These are phyloP conservation scores for Tachina fera DNA, from an alignment of 2,888 invertebrate species.

Conservation along the genomic window DNA sequence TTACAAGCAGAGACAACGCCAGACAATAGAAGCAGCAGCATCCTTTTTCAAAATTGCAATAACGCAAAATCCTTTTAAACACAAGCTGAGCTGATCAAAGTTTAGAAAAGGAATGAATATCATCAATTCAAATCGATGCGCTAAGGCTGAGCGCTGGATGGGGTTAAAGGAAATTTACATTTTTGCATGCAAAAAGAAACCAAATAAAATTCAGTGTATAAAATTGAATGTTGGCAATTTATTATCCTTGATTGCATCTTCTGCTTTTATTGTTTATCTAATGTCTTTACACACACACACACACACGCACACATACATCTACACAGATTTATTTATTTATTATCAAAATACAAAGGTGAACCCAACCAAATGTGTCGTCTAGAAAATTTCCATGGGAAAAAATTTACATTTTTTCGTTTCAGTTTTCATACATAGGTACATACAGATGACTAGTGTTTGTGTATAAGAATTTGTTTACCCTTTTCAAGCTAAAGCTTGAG, in stretches of 20 bases:
- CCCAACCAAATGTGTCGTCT: slow-evolving; percentile 40
- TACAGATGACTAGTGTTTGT: slow-evolving; percentile 73
- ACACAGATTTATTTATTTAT: not conserved
- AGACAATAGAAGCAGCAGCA: slow-evolving; percentile 51
- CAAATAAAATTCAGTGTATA: slow-evolving; percentile 2
- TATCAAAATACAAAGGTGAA: slow-evolving; percentile 27
- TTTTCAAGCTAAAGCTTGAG: slow-evolving; percentile 76
- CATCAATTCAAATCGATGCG: slow-evolving; percentile 45
- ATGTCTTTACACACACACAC: slow-evolving; percentile 52
- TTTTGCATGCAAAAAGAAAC: slow-evolving; percentile 78
- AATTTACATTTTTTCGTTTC: slow-evolving; percentile 72
- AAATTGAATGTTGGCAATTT: slow-evolving; percentile 73
- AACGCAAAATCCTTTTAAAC: slow-evolving; percentile 54
- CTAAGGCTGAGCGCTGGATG: slow-evolving; percentile 37
- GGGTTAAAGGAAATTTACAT: slow-evolving; percentile 76
- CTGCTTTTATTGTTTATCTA: slow-evolving; percentile 72
- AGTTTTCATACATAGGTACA: slow-evolving; percentile 40
- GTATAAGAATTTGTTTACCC: slow-evolving; percentile 76
- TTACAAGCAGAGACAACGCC: slow-evolving; percentile 41
- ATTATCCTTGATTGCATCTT: slow-evolving; percentile 82
- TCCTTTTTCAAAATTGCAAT: slow-evolving; percentile 59
- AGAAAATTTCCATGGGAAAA: slow-evolving; percentile 80
- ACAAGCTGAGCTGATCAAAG: slow-evolving; percentile 57
- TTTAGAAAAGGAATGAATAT: slow-evolving; percentile 49
- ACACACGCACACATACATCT: not conserved